Conservation (phyloP, 2,888 invertebrate species). For the Drosophila stalkeri region DNA sequence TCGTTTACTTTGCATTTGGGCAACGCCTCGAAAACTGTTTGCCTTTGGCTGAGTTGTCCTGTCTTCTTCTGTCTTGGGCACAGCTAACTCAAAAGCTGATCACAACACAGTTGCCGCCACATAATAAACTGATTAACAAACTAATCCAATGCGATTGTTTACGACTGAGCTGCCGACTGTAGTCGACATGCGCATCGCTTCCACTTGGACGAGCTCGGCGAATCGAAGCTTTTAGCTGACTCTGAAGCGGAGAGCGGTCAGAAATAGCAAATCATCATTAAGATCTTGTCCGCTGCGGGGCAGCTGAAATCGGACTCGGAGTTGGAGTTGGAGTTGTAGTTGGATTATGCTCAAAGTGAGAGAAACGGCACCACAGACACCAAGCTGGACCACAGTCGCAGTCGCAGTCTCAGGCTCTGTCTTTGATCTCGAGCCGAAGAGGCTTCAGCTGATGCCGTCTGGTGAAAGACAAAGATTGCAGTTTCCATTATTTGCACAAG, state of each 20-base stretch:
- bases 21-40: constrained; percentile 24
- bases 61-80: not conserved
- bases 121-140: constrained; percentile 75
- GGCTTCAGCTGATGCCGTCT: constrained; percentile 33
- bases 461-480: constrained; percentile 57
- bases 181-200: constrained; percentile 46
- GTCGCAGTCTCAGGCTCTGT: not conserved
- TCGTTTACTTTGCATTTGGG: constrained; percentile 12
- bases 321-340: constrained; percentile 3
- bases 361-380: constrained; percentile 57
- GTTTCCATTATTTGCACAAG: constrained; percentile 49
- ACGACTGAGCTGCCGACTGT: constrained; percentile 52
- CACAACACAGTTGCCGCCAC: constrained; percentile 52
- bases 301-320: not conserved
- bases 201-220: constrained; percentile 37
- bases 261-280: constrained; percentile 77
- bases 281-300: constrained; percentile 43
- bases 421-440: constrained; percentile 56
- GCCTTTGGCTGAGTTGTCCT: constrained; percentile 17
- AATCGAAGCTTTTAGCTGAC: constrained; percentile 16
- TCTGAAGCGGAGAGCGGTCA: constrained; percentile 23
- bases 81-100: constrained; percentile 20
- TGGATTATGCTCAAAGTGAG: constrained; percentile 45
- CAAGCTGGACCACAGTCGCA: constrained; percentile 24
- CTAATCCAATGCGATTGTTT: constrained; percentile 78